Base-by-base conservation (phyloP, 92 coral and sea anemone species). In the Paragorgia papillata region DNA sequence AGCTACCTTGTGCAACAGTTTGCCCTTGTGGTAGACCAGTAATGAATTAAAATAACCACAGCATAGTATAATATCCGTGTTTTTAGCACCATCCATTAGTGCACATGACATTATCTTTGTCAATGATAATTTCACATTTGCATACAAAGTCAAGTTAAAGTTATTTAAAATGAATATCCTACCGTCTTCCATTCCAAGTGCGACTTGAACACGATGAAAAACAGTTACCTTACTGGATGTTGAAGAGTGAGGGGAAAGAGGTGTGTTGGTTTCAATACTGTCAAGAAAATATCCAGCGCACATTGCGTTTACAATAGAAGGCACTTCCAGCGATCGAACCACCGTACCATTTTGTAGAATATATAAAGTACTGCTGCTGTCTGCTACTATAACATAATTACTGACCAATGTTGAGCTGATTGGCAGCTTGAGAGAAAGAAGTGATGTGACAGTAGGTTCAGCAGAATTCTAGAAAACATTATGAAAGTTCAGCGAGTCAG, bases 281-380 rank as follows among this genome's bases (percentile, higher is more conserved):
- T 83, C 83, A 30, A 90, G 24, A 27, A 90, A 90, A 61, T 87
- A 90, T 68, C 96, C 96, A 62, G 86, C 74, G 56, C 85, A 53
- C 96, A 90, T 90, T 71, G 96, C 86, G 29, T 84, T 90, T 43
- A 90, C 96, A 32, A 81, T 89, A 44, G 96, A 90, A 20, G 96
- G 79, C 71, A 84, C 84, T 34, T 83, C 78, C 79, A 87, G 54
- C 24, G 66, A 75, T 74, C 80, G 83, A 19, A 90, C 89, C n/a
- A 87, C 86, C 55, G 84, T 87, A 58, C 96, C 96, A 73, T 82
- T 84, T 66, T 90, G 96, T 19, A 90, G 86, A 53, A 90, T 56
- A 60, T 83, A 80, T 56, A 90, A 76, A 50, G 87, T 90, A 57
- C 81, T 83, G 80, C 85, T 80, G 87, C 81, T 87, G 44, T 90